Evolutionary conservation across 1,140 invertebrate species (phyloP), one percentile per base, ranked within the genome.

Genomic region (Maconellicoccus hirsutus): DNA sequence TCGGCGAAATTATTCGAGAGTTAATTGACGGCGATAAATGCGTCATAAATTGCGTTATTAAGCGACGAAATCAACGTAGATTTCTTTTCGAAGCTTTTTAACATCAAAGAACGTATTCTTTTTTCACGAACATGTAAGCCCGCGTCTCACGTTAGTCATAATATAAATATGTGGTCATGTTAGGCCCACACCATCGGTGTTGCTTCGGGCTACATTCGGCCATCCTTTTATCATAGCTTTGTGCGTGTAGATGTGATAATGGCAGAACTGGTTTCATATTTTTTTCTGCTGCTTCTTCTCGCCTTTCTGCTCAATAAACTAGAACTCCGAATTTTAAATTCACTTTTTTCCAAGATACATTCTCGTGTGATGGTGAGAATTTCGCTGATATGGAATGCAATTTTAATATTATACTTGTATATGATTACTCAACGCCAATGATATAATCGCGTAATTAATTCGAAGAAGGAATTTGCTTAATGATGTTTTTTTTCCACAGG

Each of bases 401-500:
- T 33, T 33, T 33, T 33, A n/a, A n/a, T n/a, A n/a, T n/a, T n/a
- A n/a, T n/a, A n/a, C n/a, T n/a, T n/a, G n/a, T n/a, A n/a, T n/a
- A n/a, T n/a, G n/a, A n/a, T n/a, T n/a, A n/a, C n/a, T n/a, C n/a
- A n/a, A n/a, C n/a, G n/a, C n/a, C n/a, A n/a, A n/a, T n/a, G n/a
- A n/a, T n/a, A n/a, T n/a, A n/a, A n/a, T n/a, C n/a, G n/a, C n/a
- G n/a, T n/a, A n/a, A n/a, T n/a, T n/a, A n/a, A n/a, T n/a, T n/a
- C n/a, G n/a, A n/a, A n/a, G n/a, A n/a, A n/a, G n/a, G n/a, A n/a
- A n/a, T n/a, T n/a, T n/a, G n/a, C n/a, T n/a, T n/a, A n/a, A n/a
- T n/a, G n/a, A n/a, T n/a, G n/a, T 33, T 52, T 16, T 52, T 4
- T 25, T 10, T 66, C 80, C 83, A 0, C 83, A 94, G 93, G 93